Evolutionary conservation across 1,140 invertebrate species (phyloP).

Genomic region (Manduca sexta): DNA sequence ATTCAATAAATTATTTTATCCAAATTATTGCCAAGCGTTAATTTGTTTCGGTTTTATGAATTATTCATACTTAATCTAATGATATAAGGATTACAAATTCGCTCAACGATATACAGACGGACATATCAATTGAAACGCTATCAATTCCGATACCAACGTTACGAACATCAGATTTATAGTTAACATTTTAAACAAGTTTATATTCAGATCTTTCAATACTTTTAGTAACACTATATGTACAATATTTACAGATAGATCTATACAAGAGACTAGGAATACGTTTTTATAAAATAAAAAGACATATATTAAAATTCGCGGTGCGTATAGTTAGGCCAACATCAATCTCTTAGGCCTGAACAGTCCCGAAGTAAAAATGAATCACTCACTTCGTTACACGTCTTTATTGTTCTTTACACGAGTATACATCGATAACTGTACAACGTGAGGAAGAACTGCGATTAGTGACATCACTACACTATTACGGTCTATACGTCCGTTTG

Average conservation of each 20-base stretch:
- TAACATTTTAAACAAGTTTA: slow-evolving; percentile 7
- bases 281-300: slow-evolving; percentile 26
- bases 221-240: slow-evolving; percentile 12
- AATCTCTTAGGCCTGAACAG: slow-evolving; percentile 14
- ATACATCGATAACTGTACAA: slow-evolving; percentile 22
- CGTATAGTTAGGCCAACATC: slow-evolving; percentile 26
- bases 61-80: slow-evolving; percentile 51
- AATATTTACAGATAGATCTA: slow-evolving; percentile 7
- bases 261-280: slow-evolving; percentile 59
- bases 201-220: slow-evolving; percentile 14
- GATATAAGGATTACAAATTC: slow-evolving; percentile 68
- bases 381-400: slow-evolving; percentile 11
- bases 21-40: slow-evolving; percentile 70
- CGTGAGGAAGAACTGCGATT: slow-evolving; percentile 54
- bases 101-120: slow-evolving; percentile 63
- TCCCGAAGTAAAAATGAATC: slow-evolving; percentile 17
- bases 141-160: slow-evolving; percentile 57
- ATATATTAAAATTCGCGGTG: slow-evolving; percentile 3
- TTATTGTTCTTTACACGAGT: slow-evolving; percentile 10
- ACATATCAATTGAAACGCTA: slow-evolving; percentile 56
- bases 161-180: slow-evolving; percentile 44
- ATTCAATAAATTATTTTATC: slow-evolving; percentile 21
- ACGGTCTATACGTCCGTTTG: slow-evolving; percentile 67
- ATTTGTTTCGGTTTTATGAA: slow-evolving; percentile 40
- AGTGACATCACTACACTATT: slow-evolving; percentile 47